Conservation (phyloP, 1,140 invertebrate species). For the Trichomalopsis sarcophagae region DNA sequence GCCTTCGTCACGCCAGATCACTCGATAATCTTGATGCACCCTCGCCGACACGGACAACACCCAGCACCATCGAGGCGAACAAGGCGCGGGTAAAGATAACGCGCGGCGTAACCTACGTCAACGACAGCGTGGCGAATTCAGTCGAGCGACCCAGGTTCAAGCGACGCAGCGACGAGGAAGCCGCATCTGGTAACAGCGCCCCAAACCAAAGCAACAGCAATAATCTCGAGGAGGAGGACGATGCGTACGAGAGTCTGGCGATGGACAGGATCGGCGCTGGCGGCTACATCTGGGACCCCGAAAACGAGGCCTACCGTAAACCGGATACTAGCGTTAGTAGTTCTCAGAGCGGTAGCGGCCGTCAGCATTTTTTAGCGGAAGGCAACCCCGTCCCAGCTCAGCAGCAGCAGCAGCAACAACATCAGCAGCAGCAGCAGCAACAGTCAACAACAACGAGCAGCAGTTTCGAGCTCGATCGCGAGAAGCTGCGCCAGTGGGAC, state of each 20-base stretch:
- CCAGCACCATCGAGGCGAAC: slow-evolving; percentile 17
- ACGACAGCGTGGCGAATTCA: slow-evolving; percentile 76
- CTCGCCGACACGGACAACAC: not conserved
- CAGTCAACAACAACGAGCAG: slow-evolving; percentile 49
- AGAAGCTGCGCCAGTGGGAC: slow-evolving; percentile 91
- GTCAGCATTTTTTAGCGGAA: slow-evolving; percentile 77
- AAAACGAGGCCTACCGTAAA: slow-evolving; percentile 66
- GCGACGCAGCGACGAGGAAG: slow-evolving; percentile 56
- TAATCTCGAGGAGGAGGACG: slow-evolving; percentile 51
- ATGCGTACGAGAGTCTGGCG: slow-evolving; percentile 68
- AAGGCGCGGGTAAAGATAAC: slow-evolving; percentile 72
- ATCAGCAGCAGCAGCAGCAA: slow-evolving; percentile 53
- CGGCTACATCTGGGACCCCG: slow-evolving; percentile 74
- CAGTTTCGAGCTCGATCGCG: slow-evolving; percentile 85
- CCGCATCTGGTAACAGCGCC: not conserved
- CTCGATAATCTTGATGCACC: slow-evolving; percentile 83
- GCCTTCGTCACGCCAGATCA: slow-evolving; percentile 86
- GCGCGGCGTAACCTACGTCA: slow-evolving; percentile 84
- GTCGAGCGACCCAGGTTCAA: slow-evolving; percentile 57
- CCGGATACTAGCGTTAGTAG: slow-evolving; percentile 31
- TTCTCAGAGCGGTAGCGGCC: slow-evolving; percentile 13
- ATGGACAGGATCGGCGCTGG: slow-evolving; percentile 64
- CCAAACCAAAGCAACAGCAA: not conserved
- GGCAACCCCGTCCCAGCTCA: slow-evolving; percentile 71
- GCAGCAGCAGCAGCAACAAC: slow-evolving; percentile 47